Percentiles rank a stretch among this genome's conserved stretches.
These are phyloP conservation scores for Labrus mixtus DNA, from an alignment of 2,113 vertebrate species.

Conservation along the genomic window DNA sequence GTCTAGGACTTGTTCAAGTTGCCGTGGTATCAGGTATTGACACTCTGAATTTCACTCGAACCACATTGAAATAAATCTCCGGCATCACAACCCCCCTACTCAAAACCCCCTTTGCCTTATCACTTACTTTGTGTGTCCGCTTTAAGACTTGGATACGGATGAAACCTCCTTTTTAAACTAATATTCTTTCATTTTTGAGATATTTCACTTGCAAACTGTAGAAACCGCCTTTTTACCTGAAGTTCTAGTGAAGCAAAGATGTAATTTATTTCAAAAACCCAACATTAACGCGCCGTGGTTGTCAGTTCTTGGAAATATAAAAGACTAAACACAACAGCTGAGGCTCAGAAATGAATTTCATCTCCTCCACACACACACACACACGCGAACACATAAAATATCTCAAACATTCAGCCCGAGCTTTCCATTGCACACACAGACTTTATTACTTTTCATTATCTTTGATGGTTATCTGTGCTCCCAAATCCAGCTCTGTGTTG, in stretches of 20 bases:
- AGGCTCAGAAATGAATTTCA: constrained; percentile 42
- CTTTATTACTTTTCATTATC: constrained; percentile 66
- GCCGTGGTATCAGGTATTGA: no score
- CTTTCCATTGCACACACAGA: constrained; percentile 31
- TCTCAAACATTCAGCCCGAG: constrained; percentile 33
- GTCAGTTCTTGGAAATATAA: constrained; percentile 21
- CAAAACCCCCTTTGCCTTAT: constrained; percentile 12
- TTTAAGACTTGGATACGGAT: constrained; percentile 4
- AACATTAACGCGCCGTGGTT: constrained; percentile 24
- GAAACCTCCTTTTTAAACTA: constrained; percentile 9
- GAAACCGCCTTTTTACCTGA: constrained; percentile 17
- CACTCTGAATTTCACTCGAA: no score
- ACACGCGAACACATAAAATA: constrained; percentile 33
- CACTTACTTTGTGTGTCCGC: background rate
- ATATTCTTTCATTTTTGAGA: constrained; percentile 29
- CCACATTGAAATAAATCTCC: no score
- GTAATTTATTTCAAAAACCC: constrained; percentile 32
- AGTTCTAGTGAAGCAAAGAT: constrained; percentile 28
- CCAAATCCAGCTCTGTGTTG: constrained; percentile 58
- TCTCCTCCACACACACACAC: constrained; percentile 29
- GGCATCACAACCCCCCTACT: background rate
- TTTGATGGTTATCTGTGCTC: constrained; percentile 47
- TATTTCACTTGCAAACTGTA: constrained; percentile 17
- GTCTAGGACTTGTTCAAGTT: no score
- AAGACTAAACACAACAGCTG: constrained; percentile 44